Conservation (phyloP, 2,888 invertebrate species). For the Eumacrocentrus americanus region DNA sequence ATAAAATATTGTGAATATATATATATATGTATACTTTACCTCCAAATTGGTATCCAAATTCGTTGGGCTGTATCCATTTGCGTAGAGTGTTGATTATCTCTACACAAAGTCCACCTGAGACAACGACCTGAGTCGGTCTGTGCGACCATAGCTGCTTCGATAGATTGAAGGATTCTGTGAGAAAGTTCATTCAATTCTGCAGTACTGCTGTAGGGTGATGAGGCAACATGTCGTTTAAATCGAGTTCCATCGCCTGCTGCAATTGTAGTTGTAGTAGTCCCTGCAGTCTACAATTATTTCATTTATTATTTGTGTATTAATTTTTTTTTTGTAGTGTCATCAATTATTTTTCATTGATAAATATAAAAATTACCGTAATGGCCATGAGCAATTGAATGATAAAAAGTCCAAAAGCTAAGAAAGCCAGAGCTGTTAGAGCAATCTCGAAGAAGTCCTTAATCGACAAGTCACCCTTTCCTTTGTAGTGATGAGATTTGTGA, state of each 20-base stretch:
- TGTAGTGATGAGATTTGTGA: slow-evolving; percentile 57
- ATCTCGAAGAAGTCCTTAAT: slow-evolving; percentile 79
- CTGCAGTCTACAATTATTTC: slow-evolving; percentile 35
- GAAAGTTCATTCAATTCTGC: slow-evolving; percentile 65
- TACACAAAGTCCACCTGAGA: slow-evolving; percentile 70
- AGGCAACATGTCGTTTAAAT: slow-evolving; percentile 40
- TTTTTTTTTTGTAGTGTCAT: too few species aligned
- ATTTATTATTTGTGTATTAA: background rate
- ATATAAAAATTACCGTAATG: slow-evolving; percentile 65
- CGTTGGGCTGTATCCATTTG: slow-evolving; percentile 65
- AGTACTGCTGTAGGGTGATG: slow-evolving; percentile 52
- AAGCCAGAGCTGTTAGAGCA: slow-evolving; percentile 81
- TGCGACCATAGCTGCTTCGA: slow-evolving; percentile 66
- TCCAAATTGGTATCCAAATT: slow-evolving; percentile 78
- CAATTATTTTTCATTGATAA: background rate
- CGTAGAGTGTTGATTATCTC: slow-evolving; percentile 71
- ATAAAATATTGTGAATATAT: background rate
- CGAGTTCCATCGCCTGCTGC: slow-evolving; percentile 38
- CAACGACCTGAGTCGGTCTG: slow-evolving; percentile 66
- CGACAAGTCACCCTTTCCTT: slow-evolving; percentile 67
- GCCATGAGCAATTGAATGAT: slow-evolving; percentile 80
- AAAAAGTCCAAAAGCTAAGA: slow-evolving; percentile 81
- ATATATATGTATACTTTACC: slow-evolving; percentile 60
- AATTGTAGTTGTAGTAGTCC: slow-evolving; percentile 39
- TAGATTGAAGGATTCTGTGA: slow-evolving; percentile 64